Percentiles rank a stretch among this genome's conserved stretches.
Conservation (phyloP, 2,113 vertebrate species). For the Chauna torquata region DNA sequence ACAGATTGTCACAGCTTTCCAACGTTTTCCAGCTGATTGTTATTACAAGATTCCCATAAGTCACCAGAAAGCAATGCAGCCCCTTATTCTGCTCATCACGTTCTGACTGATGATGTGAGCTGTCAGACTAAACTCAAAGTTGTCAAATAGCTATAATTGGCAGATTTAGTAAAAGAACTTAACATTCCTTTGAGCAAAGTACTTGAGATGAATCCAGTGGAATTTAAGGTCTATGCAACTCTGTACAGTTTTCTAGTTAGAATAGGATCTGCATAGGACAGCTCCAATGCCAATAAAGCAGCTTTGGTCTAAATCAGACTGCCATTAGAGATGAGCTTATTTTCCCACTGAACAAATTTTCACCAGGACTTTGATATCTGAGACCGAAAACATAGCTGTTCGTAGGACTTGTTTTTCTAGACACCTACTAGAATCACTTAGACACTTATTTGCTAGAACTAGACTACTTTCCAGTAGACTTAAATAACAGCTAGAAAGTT, state of each 20-base stretch:
- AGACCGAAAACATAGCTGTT: background rate
- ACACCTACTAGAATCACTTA: background rate
- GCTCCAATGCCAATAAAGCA: background rate
- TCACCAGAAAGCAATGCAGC: background rate
- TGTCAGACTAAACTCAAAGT: constrained; percentile 37
- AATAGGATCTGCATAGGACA: background rate
- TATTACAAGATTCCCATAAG: background rate
- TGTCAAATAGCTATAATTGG: constrained; percentile 37
- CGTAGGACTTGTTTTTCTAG: background rate
- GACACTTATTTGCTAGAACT: background rate
- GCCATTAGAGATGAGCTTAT: background rate
- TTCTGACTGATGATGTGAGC: constrained; percentile 11
- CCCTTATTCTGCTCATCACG: background rate
- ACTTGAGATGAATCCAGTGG: background rate
- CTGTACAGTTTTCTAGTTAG: background rate
- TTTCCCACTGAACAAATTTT: background rate
- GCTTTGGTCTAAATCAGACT: constrained; percentile 5
- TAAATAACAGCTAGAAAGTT: background rate
- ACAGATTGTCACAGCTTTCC: constrained; percentile 26
- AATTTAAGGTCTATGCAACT: constrained; percentile 12
- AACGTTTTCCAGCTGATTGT: background rate
- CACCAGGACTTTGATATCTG: background rate
- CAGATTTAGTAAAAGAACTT: constrained; percentile 55
- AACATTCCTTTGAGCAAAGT: constrained; percentile 46
- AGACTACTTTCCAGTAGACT: background rate